These are phyloP conservation scores for Allacma fusca DNA, from an alignment of 2,888 invertebrate species.

Conservation along the genomic window DNA sequence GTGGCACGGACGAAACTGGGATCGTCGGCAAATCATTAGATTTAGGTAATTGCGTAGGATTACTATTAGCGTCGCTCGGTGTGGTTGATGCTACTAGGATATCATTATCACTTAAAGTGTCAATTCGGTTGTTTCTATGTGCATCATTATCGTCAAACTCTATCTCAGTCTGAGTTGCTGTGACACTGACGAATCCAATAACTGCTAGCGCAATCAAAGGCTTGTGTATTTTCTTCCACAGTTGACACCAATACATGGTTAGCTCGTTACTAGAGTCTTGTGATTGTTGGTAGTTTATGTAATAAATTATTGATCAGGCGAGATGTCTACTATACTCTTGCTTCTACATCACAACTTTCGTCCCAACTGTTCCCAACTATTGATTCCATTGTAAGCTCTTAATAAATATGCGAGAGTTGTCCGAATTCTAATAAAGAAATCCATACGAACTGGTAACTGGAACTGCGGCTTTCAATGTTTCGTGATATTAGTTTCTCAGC, in stretches of 20 bases:
- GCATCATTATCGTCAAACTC: constrained; percentile 26
- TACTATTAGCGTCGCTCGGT: background rate
- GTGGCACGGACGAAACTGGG: constrained; percentile 28
- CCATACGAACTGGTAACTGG: no score
- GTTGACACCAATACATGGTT: constrained; percentile 35
- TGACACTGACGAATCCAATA: constrained; percentile 7
- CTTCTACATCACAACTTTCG: background rate
- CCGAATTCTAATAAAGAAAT: no score
- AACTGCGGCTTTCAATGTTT: no score
- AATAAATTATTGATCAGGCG: background rate
- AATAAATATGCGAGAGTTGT: no score
- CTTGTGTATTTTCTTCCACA: constrained; percentile 40
- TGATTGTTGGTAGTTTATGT: no score
- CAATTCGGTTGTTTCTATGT: constrained; percentile 24
- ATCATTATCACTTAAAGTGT: constrained; percentile 26
- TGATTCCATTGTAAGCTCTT: no score
- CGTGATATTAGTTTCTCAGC: no score
- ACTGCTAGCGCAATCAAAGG: constrained; percentile 28
- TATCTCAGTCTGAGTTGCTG: constrained; percentile 8
- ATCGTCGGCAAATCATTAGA: background rate
- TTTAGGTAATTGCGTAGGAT: background rate
- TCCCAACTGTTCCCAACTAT: background rate
- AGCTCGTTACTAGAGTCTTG: background rate
- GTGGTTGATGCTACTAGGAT: constrained; percentile 1
- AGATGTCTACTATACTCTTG: background rate